phyloP scores from a whole-genome alignment of 35 echinoderm and acorn worm species.

The Diadema setosum region DNA sequence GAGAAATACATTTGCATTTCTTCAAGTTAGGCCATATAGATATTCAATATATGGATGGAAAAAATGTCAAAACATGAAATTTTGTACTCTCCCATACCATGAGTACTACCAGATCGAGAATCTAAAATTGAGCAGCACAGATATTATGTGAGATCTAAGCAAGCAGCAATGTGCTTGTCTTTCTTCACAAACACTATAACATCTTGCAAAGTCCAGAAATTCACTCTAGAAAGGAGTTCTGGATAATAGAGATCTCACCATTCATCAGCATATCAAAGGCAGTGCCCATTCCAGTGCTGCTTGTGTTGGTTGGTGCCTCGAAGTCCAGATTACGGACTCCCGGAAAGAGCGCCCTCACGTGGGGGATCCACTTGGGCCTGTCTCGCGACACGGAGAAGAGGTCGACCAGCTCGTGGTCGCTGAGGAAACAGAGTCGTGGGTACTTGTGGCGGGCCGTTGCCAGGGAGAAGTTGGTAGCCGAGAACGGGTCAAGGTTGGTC shows the following conservation, averaged over 20 bases:
- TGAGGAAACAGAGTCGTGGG: constrained; percentile 86
- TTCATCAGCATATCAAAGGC: constrained; percentile 80
- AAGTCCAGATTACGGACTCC: constrained; percentile 52
- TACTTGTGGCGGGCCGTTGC: constrained; percentile 43
- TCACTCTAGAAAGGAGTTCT: no score
- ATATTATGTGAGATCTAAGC: no score
- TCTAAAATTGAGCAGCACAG: no score
- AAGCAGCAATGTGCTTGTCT: no score
- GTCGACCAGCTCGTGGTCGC: constrained; percentile 77
- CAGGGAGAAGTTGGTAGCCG: not conserved
- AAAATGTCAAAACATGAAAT: no score
- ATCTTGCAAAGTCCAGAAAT: no score
- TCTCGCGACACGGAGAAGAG: constrained; percentile 60
- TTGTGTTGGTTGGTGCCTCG: constrained; percentile 40
- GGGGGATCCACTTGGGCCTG: constrained; percentile 62
- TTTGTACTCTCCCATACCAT: no score
- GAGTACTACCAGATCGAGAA: no score
- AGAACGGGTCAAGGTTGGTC: constrained; percentile 30
- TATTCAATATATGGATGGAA: no score
- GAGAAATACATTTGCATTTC: no score
- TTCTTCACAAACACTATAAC: no score
- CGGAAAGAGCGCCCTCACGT: constrained; percentile 64
- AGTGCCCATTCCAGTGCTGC: not conserved
- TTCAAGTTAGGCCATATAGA: no score
- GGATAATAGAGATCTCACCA: constrained; percentile 45